Conservation (phyloP, 2,888 invertebrate genomes). For the Dascillus cervinus region DNA sequence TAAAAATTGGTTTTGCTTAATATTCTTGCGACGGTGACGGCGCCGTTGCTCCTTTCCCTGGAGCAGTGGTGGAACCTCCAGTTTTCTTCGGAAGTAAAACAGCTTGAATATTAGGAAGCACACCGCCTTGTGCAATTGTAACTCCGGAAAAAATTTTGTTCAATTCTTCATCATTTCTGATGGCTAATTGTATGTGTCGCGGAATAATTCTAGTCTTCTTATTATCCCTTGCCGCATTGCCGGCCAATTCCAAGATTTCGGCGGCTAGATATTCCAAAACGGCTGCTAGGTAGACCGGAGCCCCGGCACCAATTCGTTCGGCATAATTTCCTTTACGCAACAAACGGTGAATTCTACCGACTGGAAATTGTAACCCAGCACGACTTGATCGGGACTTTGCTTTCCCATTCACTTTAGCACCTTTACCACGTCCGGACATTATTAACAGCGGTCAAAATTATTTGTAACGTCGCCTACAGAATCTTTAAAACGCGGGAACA, state of each 20-base stretch:
- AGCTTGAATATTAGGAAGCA: conserved; percentile 4
- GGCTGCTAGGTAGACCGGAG: conserved; percentile 9
- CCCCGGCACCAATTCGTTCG: conserved; percentile 49
- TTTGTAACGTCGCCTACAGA: too few relatives aligned
- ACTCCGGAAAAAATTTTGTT: not conserved
- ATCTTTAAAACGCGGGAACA: too few relatives aligned
- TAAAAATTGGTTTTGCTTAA: too few relatives aligned
- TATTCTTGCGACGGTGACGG: too few relatives aligned
- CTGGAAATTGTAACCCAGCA: too few relatives aligned
- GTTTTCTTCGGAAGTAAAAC: conserved; percentile 67
- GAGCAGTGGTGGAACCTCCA: too few relatives aligned
- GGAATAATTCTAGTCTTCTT: conserved; percentile 7
- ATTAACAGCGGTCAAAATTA: too few relatives aligned
- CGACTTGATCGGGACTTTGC: conserved; percentile 45
- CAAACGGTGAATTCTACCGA: too few relatives aligned
- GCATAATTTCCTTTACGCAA: conserved; percentile 57
- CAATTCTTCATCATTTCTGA: conserved; percentile 4
- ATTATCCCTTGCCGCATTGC: conserved; percentile 6
- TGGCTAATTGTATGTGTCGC: conserved; percentile 5
- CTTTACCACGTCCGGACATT: conserved; percentile 43
- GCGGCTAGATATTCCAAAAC: conserved; percentile 8
- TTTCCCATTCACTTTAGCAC: conserved; percentile 42
- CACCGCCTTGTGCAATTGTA: too few relatives aligned
- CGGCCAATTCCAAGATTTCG: conserved; percentile 10
- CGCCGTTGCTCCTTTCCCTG: too few relatives aligned